Evolutionary conservation across 2,797 vertebrate genomes (phyloP).

Genomic region (Hemibagrus guttatus): DNA sequence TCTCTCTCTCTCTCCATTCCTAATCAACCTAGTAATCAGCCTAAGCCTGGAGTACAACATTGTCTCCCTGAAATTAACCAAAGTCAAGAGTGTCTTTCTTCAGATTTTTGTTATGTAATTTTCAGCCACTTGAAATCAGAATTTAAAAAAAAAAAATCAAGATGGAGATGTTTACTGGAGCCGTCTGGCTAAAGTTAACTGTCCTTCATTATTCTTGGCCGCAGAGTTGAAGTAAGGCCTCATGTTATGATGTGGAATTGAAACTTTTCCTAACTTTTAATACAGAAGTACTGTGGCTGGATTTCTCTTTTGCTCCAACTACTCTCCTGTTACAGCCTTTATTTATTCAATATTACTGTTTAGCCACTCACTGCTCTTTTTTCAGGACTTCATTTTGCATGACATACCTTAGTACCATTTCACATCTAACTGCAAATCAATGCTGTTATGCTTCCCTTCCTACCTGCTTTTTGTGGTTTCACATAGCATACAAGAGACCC

Average conservation of each 20-base stretch:
- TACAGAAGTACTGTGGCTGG: neutral
- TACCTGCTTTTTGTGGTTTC: neutral
- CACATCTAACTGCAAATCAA: neutral
- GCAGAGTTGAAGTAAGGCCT: neutral
- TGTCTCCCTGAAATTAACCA: conserved; percentile 55
- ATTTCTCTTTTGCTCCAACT: neutral
- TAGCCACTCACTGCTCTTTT: neutral
- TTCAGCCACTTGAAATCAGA: conserved; percentile 49
- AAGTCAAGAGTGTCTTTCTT: conserved; percentile 59
- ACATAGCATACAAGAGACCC: conserved; percentile 19
- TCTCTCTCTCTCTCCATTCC: conserved; percentile 30
- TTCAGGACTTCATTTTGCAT: neutral
- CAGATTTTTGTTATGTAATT: conserved; percentile 45
- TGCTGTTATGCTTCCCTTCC: neutral
- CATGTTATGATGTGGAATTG: neutral
- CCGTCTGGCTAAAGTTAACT: conserved; percentile 6
- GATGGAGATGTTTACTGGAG: conserved; percentile 27
- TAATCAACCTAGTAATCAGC: conserved; percentile 61
- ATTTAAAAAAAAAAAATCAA: conserved; percentile 34
- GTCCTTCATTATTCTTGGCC: conserved; percentile 10
- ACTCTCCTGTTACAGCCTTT: neutral
- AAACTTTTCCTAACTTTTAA: neutral
- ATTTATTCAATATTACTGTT: conserved; percentile 9
- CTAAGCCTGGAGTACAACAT: conserved; percentile 49
- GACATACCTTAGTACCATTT: neutral